phyloP scores from a whole-genome alignment of 2,113 vertebrate genomes.

The Columbina picui region DNA sequence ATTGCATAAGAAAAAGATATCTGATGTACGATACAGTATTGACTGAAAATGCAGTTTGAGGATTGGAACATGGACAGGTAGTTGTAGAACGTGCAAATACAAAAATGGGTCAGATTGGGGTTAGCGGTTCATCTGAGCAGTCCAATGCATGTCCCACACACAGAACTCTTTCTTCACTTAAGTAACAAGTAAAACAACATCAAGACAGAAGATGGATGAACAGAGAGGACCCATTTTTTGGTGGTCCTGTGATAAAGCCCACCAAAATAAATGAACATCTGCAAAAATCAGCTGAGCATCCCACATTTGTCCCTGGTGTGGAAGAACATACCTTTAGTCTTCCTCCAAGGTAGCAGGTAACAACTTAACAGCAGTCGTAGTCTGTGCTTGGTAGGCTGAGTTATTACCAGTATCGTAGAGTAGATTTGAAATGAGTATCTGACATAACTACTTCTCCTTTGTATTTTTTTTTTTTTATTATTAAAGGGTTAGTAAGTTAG shows the following conservation, averaged over 20 bases:
- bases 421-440: background rate
- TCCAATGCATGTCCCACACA: fast-evolving
- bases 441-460: background rate
- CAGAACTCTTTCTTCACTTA: background rate
- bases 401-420: background rate
- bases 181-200: background rate
- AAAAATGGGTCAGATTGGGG: background rate
- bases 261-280: fast-evolving
- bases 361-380: background rate
- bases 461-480: background rate
- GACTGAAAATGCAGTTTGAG: background rate
- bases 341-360: background rate
- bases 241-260: background rate
- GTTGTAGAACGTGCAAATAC: background rate
- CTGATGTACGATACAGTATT: background rate
- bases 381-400: background rate
- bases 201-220: background rate
- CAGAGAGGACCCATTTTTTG: background rate
- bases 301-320: background rate
- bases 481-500: background rate
- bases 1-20: background rate
- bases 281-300: background rate
- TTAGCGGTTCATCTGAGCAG: background rate
- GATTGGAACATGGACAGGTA: background rate
- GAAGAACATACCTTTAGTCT: background rate